A percentile compares a stretch with the other conserved stretches of the same genome.
Evolutionary conservation across 2,797 vertebrate genomes (phyloP).

Genomic region (Eulemur mongoz): DNA sequence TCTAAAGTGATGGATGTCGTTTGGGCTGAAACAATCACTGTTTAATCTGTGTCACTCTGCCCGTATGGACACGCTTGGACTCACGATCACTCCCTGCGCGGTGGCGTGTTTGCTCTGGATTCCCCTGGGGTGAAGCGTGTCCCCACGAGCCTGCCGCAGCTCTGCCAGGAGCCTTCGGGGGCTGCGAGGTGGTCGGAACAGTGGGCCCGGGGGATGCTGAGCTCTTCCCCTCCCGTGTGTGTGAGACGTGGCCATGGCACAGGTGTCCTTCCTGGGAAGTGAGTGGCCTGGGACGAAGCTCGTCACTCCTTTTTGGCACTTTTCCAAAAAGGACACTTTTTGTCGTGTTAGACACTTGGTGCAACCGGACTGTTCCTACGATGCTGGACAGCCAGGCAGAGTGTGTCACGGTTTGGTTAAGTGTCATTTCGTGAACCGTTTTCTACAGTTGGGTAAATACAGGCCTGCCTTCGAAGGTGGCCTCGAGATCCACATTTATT

Average conservation of each 20-base stretch:
- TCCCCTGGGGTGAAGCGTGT: neutral
- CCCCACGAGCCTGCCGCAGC: neutral
- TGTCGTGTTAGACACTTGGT: neutral
- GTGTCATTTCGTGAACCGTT: slow-evolving; percentile 18
- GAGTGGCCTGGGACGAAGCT: neutral
- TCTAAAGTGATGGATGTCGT: neutral
- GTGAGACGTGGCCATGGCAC: neutral
- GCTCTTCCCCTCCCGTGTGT: neutral
- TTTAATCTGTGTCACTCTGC: neutral
- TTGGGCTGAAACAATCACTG: slow-evolving; percentile 14
- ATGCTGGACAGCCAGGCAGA: neutral
- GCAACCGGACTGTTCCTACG: neutral
- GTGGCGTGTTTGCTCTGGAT: neutral
- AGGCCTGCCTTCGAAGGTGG: neutral
- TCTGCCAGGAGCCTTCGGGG: slow-evolving; percentile 26
- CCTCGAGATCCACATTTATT: neutral
- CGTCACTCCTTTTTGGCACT: neutral
- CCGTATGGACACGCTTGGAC: neutral
- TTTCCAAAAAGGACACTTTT: neutral
- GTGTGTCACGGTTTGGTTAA: neutral
- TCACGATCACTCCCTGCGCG: neutral
- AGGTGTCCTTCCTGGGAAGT: neutral
- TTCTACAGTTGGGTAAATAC: slow-evolving; percentile 7
- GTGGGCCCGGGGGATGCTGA: neutral
- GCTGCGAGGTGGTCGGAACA: neutral